Evolutionary conservation across 2,888 invertebrate genomes (phyloP).

Genomic region (Cerastis rubricosa): DNA sequence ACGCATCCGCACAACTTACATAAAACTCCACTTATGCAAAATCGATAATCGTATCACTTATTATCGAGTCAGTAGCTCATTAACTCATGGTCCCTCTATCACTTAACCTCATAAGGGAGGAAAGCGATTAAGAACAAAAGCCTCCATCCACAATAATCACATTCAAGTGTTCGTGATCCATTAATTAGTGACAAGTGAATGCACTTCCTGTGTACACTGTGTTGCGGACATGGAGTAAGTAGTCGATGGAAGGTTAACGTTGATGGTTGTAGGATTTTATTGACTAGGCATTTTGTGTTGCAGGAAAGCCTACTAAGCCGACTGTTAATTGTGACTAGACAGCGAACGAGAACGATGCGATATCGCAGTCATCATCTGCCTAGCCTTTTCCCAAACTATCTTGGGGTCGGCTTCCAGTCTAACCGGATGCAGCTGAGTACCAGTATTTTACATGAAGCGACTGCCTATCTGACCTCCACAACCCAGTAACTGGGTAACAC

Average conservation of each 20-base stretch:
- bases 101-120: slow-evolving; percentile 52
- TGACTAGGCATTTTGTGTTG: neutral
- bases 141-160: slow-evolving; percentile 58
- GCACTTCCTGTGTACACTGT: slow-evolving; percentile 71
- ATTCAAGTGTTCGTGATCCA: slow-evolving; percentile 66
- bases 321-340: neutral
- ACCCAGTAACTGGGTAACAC: no score
- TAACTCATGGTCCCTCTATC: slow-evolving; percentile 28
- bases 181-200: slow-evolving; percentile 78
- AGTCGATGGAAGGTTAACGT: slow-evolving; percentile 15
- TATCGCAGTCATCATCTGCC: neutral
- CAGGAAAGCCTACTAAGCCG: neutral
- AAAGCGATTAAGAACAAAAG: slow-evolving; percentile 52
- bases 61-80: slow-evolving; percentile 44
- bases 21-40: slow-evolving; percentile 21
- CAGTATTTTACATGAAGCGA: no score
- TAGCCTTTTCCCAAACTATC: no score
- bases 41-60: neutral
- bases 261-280: neutral
- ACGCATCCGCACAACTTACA: neutral
- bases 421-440: no score
- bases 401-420: no score
- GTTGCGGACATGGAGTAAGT: slow-evolving; percentile 5
- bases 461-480: no score
- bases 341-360: neutral